phyloP scores from a whole-genome alignment of 1,140 invertebrate genomes.

The Microplitis mediator region DNA sequence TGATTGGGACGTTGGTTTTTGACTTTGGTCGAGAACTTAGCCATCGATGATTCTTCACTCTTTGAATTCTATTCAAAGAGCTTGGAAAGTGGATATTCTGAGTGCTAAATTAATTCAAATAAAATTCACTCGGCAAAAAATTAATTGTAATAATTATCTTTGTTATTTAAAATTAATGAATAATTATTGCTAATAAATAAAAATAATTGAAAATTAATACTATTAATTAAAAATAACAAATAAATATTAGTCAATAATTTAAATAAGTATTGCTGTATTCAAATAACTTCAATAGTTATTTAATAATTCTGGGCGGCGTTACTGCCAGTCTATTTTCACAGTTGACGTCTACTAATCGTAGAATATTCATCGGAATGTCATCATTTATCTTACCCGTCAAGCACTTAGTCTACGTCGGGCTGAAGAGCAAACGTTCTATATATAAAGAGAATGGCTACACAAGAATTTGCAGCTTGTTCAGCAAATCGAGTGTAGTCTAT shows the following conservation, averaged over 20 bases:
- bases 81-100: too few species aligned
- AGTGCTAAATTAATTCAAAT: too few species aligned
- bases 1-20: too few species aligned
- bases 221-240: background rate
- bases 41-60: too few species aligned
- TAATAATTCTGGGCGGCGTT: background rate
- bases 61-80: too few species aligned
- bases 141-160: too few species aligned
- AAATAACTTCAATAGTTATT: background rate
- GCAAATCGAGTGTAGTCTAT: background rate
- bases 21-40: too few species aligned
- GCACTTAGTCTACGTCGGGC: background rate
- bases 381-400: slow-evolving; percentile 1
- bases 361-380: background rate
- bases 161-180: too few species aligned
- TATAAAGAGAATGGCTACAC: background rate
- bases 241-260: background rate
- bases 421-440: background rate
- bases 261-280: too few species aligned
- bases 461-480: background rate
- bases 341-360: background rate
- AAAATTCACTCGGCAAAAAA: too few species aligned
- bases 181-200: too few species aligned
- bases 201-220: too few species aligned
- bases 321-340: background rate